Conservation (phyloP, 2,113 vertebrate genomes). For the Puma concolor region DNA sequence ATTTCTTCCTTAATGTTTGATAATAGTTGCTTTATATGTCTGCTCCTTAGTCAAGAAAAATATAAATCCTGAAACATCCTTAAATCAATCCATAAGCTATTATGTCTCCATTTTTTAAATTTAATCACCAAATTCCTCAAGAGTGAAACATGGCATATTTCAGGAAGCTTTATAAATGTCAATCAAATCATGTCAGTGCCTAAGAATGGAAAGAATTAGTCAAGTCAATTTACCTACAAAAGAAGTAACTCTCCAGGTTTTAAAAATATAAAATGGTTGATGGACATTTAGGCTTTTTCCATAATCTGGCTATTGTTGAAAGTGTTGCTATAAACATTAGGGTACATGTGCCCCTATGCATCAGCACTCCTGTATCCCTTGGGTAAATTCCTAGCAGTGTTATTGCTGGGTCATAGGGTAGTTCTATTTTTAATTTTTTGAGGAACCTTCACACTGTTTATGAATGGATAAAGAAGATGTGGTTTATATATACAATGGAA, state of each 20-base stretch:
- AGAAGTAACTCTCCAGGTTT: not conserved
- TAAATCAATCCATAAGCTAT: not conserved
- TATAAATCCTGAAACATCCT: not conserved
- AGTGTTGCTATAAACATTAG: too few species aligned
- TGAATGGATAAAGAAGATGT: too few species aligned
- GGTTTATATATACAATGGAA: too few species aligned
- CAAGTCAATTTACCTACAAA: not conserved
- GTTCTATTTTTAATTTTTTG: too few species aligned
- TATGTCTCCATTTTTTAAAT: conserved; percentile 9
- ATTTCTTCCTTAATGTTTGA: not conserved
- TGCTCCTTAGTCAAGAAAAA: not conserved
- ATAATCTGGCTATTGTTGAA: too few species aligned
- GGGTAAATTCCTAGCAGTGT: too few species aligned
- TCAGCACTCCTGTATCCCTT: too few species aligned
- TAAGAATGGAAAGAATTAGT: not conserved
- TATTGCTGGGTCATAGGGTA: too few species aligned
- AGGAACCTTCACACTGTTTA: too few species aligned
- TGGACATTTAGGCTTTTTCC: too few species aligned
- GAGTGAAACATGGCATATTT: not conserved
- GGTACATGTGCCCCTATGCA: too few species aligned
- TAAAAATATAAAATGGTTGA: not conserved
- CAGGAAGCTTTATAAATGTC: conserved; percentile 3
- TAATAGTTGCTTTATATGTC: not conserved
- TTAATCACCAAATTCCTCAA: conserved; percentile 8
- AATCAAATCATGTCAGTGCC: not conserved